Conservation (phyloP, 2,888 invertebrate genomes). For the Lepidonotus clava region DNA sequence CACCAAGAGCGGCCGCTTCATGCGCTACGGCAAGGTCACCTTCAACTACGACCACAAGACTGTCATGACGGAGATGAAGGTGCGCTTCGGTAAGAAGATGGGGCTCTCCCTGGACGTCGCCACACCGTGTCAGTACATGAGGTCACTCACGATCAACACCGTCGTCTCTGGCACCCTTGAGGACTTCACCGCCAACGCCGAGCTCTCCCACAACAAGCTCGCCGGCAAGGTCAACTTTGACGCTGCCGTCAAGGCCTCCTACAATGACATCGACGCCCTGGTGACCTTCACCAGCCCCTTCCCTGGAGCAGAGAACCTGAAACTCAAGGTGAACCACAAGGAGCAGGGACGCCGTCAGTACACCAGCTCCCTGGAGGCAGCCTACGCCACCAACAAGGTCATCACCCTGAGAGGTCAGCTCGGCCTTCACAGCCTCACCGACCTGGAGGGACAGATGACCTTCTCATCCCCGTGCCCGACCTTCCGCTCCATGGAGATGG, state of each 20-base stretch:
- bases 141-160: background rate
- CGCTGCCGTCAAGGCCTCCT: background rate
- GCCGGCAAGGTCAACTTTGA: constrained; percentile 1
- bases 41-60: background rate
- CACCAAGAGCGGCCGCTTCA: background rate
- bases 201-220: background rate
- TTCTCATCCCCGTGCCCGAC: background rate
- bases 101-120: background rate
- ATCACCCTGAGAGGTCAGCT: constrained; percentile 23
- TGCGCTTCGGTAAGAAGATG: constrained; percentile 23
- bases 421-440: background rate
- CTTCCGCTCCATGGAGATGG: background rate
- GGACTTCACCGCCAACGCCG: constrained; percentile 32
- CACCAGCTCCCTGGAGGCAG: background rate
- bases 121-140: constrained; percentile 2
- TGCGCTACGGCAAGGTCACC: background rate
- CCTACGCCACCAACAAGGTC: constrained; percentile 16
- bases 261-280: background rate
- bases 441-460: constrained; percentile 6
- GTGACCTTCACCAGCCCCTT: constrained; percentile 43
- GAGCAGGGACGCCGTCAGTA: constrained; percentile 15
- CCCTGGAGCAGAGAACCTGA: constrained; percentile 5
- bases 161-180: background rate
- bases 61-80: background rate
- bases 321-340: constrained; percentile 36